Evolutionary conservation across 2,888 invertebrate species (phyloP).

Genomic region (Prosapia bicincta): DNA sequence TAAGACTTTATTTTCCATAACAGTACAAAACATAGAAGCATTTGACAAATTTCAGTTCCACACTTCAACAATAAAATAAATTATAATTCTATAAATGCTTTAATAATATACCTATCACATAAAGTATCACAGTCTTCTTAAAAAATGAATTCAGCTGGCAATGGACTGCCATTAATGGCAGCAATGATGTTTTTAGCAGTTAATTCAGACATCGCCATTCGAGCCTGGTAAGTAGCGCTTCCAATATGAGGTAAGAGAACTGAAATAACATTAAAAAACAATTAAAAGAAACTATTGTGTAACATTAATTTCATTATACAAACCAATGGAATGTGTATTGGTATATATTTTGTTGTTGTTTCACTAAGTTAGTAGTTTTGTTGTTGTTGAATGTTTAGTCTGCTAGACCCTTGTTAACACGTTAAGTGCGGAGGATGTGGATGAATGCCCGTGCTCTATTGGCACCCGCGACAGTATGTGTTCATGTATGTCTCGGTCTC

Average conservation of each 20-base stretch:
- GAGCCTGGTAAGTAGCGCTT: constrained; percentile 78
- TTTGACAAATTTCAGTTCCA: neutral
- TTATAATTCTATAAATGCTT: neutral
- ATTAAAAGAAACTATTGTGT: too few species aligned
- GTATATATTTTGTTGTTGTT: too few species aligned
- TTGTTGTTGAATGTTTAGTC: too few species aligned
- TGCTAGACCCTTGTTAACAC: too few species aligned
- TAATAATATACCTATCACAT: neutral
- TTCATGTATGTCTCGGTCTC: too few species aligned
- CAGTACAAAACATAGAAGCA: neutral
- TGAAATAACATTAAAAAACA: constrained; percentile 42
- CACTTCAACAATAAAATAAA: too few species aligned
- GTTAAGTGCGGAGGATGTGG: too few species aligned
- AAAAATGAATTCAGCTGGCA: constrained; percentile 55
- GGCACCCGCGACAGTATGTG: too few species aligned
- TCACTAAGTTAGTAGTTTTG: too few species aligned
- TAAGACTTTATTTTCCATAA: neutral
- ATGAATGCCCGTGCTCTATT: too few species aligned
- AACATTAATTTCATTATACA: too few species aligned
- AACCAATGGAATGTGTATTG: too few species aligned
- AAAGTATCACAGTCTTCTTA: neutral
- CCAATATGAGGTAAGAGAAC: constrained; percentile 87
- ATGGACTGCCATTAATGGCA: constrained; percentile 61
- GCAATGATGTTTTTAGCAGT: constrained; percentile 82
- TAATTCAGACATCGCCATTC: constrained; percentile 77